Evolutionary conservation across 2,888 invertebrate genomes (phyloP).

Genomic region (Eupsilia transversa): DNA sequence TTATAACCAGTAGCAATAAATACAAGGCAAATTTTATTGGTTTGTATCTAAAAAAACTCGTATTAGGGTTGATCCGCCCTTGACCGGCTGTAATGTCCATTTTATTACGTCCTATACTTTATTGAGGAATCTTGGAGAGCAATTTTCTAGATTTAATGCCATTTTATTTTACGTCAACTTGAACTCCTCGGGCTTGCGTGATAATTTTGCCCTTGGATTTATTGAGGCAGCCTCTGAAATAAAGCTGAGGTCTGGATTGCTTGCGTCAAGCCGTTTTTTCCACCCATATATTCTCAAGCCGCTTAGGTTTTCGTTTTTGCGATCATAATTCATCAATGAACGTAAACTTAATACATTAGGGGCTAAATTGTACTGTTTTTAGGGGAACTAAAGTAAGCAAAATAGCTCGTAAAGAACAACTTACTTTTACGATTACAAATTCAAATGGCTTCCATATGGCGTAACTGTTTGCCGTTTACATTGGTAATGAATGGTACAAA

Average conservation of each 20-base stretch:
- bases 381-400: constrained; percentile 19
- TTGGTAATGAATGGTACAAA: neutral
- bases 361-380: constrained; percentile 29
- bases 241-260: constrained; percentile 48
- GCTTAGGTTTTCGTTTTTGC: constrained; percentile 56
- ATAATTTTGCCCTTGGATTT: constrained; percentile 67
- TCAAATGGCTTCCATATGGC: neutral
- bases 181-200: constrained; percentile 55
- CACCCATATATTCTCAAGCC: constrained; percentile 46
- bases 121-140: constrained; percentile 54
- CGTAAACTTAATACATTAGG: constrained; percentile 46
- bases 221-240: constrained; percentile 65
- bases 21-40: constrained; percentile 50
- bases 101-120: constrained; percentile 57
- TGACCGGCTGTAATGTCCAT: constrained; percentile 47
- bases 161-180: constrained; percentile 68
- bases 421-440: constrained; percentile 23
- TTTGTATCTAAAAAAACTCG: constrained; percentile 39
- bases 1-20: constrained; percentile 44
- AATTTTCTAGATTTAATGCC: constrained; percentile 46
- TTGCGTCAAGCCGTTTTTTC: constrained; percentile 45
- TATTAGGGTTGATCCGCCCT: constrained; percentile 50
- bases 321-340: constrained; percentile 51
- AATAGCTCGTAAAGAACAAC: constrained; percentile 1
- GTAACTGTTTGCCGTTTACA: neutral